Evolutionary conservation across 2,797 vertebrate genomes (phyloP).

Genomic region (Erethizon dorsatum): DNA sequence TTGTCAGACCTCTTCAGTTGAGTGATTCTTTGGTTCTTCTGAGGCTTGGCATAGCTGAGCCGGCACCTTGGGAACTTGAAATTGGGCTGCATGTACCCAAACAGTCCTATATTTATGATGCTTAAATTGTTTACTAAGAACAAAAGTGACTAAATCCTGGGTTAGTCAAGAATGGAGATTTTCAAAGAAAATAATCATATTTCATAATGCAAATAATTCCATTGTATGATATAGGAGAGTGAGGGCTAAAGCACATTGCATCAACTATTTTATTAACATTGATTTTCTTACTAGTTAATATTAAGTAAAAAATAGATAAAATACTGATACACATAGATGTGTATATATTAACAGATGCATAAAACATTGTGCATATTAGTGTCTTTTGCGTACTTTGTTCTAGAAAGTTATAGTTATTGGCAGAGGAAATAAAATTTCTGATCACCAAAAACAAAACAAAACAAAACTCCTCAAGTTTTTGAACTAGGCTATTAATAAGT

Average conservation of each 20-base stretch:
- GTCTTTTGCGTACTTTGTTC: conserved; percentile 30
- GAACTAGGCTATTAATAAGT: background rate
- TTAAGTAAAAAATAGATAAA: background rate
- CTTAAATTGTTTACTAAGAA: background rate
- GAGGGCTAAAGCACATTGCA: background rate
- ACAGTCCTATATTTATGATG: background rate
- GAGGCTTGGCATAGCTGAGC: background rate
- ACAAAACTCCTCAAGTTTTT: background rate
- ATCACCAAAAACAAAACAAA: background rate
- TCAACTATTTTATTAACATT: background rate
- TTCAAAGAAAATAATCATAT: conserved; percentile 8
- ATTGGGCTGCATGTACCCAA: background rate
- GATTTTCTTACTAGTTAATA: background rate
- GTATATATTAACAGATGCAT: background rate
- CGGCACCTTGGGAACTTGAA: background rate
- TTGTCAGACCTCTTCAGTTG: background rate
- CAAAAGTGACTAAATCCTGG: background rate
- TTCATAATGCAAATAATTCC: background rate
- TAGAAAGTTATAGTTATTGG: background rate
- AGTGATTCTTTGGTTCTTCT: background rate
- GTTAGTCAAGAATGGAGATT: background rate
- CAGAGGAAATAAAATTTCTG: background rate
- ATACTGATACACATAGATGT: background rate
- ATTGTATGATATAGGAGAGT: background rate
- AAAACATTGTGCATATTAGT: background rate